phyloP scores from a whole-genome alignment of 2,888 invertebrate genomes.

The Watsonalla cultraria region DNA sequence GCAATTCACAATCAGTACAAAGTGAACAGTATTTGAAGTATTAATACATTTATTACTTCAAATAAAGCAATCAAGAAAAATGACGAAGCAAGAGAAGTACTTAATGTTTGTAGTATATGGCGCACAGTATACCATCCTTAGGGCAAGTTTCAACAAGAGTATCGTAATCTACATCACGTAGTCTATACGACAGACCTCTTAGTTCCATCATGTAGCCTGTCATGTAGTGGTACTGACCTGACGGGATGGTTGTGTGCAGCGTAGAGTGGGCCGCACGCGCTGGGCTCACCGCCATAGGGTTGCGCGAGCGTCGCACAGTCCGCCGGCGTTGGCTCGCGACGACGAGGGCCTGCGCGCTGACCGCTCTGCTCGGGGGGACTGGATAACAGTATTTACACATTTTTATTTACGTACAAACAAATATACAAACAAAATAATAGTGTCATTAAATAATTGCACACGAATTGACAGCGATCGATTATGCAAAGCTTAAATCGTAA shows the following conservation, averaged over 20 bases:
- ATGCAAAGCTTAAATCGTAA: no score
- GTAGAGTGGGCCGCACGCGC: slow-evolving; percentile 83
- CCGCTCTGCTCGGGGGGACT: slow-evolving; percentile 64
- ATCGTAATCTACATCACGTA: no score
- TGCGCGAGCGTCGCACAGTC: slow-evolving; percentile 70
- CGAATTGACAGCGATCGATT: no score
- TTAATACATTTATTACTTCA: neutral
- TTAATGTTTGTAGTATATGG: no score
- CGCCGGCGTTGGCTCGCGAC: slow-evolving; percentile 48
- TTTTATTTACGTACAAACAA: neutral
- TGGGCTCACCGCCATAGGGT: slow-evolving; percentile 82
- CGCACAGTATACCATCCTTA: no score
- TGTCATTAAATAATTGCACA: no score
- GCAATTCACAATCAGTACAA: slow-evolving; percentile 2
- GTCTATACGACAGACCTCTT: neutral
- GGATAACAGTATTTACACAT: slow-evolving; percentile 6
- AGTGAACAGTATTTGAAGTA: neutral
- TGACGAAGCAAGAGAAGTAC: no score
- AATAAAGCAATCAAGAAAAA: neutral
- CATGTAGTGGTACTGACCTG: slow-evolving; percentile 35
- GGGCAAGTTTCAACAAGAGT: no score
- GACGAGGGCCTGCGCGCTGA: slow-evolving; percentile 40
- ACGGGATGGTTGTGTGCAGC: slow-evolving; percentile 75
- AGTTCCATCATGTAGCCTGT: no score
- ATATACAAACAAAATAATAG: neutral